Conservation (phyloP, 1,140 invertebrate genomes). For the Odontomachus brunneus region DNA sequence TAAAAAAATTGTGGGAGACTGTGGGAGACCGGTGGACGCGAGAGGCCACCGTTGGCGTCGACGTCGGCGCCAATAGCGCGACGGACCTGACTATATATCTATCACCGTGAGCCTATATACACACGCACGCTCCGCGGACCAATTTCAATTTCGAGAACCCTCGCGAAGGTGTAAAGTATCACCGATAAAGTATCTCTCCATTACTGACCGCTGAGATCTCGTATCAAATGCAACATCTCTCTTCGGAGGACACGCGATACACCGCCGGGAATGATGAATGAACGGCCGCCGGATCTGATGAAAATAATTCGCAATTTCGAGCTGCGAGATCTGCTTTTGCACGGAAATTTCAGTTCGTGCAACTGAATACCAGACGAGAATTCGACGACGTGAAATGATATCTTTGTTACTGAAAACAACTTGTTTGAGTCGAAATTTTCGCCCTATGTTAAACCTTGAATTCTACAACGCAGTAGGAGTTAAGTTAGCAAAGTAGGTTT, state of each 20-base stretch:
- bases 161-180: slow-evolving; percentile 62
- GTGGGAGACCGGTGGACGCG: background rate
- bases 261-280: background rate
- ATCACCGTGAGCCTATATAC: slow-evolving; percentile 13
- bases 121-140: slow-evolving; percentile 17
- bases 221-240: slow-evolving; percentile 20
- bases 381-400: too few relatives aligned
- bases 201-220: slow-evolving; percentile 49
- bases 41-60: slow-evolving; percentile 21
- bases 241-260: slow-evolving; percentile 68
- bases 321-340: too few relatives aligned
- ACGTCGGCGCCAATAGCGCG: background rate
- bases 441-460: too few relatives aligned
- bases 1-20: slow-evolving; percentile 45
- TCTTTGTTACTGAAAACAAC: too few relatives aligned
- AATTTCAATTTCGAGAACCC: slow-evolving; percentile 74
- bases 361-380: too few relatives aligned
- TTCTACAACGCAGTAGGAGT: too few relatives aligned
- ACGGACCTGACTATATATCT: slow-evolving; percentile 42
- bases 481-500: too few relatives aligned
- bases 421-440: too few relatives aligned
- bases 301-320: background rate
- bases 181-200: slow-evolving; percentile 48
- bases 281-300: background rate
- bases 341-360: too few relatives aligned